Evolutionary conservation across 2,888 invertebrate species (phyloP), one percentile per base, ranked within the genome.

Genomic region (Phaedon cochleariae): DNA sequence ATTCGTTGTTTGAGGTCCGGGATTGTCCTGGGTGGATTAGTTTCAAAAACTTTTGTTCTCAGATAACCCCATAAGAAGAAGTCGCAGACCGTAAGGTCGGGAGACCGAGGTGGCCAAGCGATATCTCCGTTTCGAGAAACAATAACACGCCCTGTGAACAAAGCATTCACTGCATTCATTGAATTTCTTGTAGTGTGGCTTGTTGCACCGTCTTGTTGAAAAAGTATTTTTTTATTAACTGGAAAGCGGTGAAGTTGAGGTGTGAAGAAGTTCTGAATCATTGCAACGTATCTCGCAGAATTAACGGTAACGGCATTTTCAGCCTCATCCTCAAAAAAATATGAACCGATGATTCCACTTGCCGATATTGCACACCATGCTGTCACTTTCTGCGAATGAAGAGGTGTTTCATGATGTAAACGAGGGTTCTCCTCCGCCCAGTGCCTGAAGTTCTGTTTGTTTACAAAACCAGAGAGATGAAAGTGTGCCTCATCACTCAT

Each of bases 211-310:
- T 58, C 58, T 45, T 58, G 58, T 41, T 58, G 49, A 59, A 59
- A 59, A 59, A 59, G 49, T 49, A 49, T 72, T 69, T 21, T 69
- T 68, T 70, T 68, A 71, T 64, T 46, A 31, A 51, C 60, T 49
- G 59, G 59, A 64, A 62, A 61, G 31, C 52, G 51, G 1, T 49
- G 17, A 51, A 61, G 59, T 64, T 61, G 52, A 34, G 64, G 64
- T 62, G 59, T 62, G 59, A 64, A 51, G 26, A 62, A 64, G 59
- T 61, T 64, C 51, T 17, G 64, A 64, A 61, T 61, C 61, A 61
- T 61, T 61, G 53, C 53, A 61, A 34, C 61, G 61, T 61, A 61
- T 61, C 53, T n/a, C 9, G 18, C 57, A 65, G 57, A 55, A 62
- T 62, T 26, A 26, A 26, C 26, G 26, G 26, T 26, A 26, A 26